These are phyloP conservation scores for Hydractinia echinata DNA, from an alignment of 30 jellyfish, hydroid and myxozoan species.

Conservation along the genomic window DNA sequence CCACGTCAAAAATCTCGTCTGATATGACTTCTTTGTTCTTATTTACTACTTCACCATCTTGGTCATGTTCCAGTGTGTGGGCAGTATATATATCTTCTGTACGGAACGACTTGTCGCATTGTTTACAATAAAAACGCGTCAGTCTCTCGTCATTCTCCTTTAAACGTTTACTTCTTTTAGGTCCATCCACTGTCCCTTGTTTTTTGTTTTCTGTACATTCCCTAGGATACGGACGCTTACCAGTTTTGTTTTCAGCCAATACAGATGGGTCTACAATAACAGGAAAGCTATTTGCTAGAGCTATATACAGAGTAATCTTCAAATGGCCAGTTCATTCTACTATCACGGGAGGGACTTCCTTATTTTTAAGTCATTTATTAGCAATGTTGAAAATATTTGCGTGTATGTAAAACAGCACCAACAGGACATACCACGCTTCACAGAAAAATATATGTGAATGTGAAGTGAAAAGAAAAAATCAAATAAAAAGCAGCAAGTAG, in stretches of 20 bases:
- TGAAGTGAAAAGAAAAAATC: too few species aligned
- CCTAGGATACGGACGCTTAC: too few species aligned
- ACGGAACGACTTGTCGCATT: conserved; percentile 28
- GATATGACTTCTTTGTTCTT: neutral
- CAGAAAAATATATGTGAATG: too few species aligned
- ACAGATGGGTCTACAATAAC: neutral
- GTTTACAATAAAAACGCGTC: conserved; percentile 19
- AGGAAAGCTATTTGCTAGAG: neutral
- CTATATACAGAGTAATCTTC: too few species aligned
- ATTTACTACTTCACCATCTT: conserved; percentile 6
- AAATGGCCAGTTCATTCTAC: too few species aligned
- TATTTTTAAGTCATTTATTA: too few species aligned
- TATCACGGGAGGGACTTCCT: too few species aligned
- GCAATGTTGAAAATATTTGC: too few species aligned
- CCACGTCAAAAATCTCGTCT: conserved; percentile 15
- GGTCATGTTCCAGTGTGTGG: conserved; percentile 35
- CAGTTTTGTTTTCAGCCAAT: neutral
- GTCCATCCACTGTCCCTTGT: neutral
- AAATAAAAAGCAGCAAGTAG: too few species aligned
- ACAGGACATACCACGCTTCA: too few species aligned
- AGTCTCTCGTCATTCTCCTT: conserved; percentile 31
- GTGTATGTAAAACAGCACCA: too few species aligned
- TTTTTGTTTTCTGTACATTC: too few species aligned
- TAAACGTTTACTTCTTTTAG: conserved; percentile 36
- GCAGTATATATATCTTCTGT: conserved; percentile 32